phyloP scores from a whole-genome alignment of 2,113 vertebrate species.

The Amazona vittata region DNA sequence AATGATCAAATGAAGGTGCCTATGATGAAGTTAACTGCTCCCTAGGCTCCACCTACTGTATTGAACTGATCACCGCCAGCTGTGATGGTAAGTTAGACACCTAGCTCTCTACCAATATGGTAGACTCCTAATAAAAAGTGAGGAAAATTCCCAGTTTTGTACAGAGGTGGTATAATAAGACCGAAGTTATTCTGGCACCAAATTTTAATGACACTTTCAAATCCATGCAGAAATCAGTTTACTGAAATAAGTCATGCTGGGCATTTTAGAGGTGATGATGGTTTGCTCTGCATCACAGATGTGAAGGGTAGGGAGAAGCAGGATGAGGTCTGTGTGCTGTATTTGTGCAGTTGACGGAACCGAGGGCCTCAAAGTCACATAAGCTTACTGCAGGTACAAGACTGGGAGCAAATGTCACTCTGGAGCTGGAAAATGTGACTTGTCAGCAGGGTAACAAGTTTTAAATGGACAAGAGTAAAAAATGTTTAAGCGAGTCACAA shows the following conservation, averaged over 20 bases:
- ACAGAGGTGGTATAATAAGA: background rate
- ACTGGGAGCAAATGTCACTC: background rate
- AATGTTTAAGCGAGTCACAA: background rate
- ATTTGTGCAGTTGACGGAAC: background rate
- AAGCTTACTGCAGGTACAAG: no score
- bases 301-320: background rate
- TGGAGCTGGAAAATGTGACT: background rate
- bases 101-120: no score
- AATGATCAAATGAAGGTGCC: background rate
- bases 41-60: fast-evolving
- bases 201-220: background rate
- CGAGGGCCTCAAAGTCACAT: background rate
- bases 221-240: background rate
- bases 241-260: background rate
- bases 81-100: no score
- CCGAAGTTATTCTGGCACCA: background rate
- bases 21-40: background rate
- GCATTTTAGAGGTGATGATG: background rate
- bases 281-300: background rate
- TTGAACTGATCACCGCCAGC: fast-evolving
- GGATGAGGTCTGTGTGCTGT: fast-evolving
- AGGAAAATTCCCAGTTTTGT: background rate
- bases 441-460: background rate
- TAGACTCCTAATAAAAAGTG: fast-evolving
- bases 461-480: background rate